These are phyloP conservation scores for Cataglyphis rosenhaueri DNA, from an alignment of 2,888 invertebrate genomes.

Conservation along the genomic window DNA sequence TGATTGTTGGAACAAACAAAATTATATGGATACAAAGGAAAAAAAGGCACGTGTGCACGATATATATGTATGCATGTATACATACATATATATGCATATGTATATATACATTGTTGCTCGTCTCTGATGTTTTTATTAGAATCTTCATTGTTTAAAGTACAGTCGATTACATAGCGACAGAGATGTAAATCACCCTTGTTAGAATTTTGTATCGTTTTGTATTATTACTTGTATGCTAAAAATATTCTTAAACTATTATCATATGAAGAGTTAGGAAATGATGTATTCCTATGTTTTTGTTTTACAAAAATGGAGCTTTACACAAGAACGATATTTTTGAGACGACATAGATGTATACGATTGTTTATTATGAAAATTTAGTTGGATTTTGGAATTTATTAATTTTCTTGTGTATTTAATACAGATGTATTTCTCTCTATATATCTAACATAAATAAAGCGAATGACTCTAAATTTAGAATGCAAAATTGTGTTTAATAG, in stretches of 20 bases:
- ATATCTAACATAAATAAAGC: background rate
- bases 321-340: constrained; percentile 25
- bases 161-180: constrained; percentile 62
- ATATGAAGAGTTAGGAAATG: constrained; percentile 69
- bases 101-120: constrained; percentile 71
- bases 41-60: constrained; percentile 73
- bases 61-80: constrained; percentile 14
- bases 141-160: constrained; percentile 67
- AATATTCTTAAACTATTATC: constrained; percentile 72
- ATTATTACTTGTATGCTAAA: constrained; percentile 78
- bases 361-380: constrained; percentile 3
- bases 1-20: constrained; percentile 76
- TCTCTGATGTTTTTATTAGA: constrained; percentile 72
- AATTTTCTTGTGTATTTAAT: background rate
- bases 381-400: background rate
- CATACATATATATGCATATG: constrained; percentile 50
- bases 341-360: background rate
- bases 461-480: background rate
- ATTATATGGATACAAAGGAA: constrained; percentile 68
- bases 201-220: constrained; percentile 74
- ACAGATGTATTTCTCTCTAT: background rate
- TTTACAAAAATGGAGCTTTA: constrained; percentile 16
- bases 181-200: constrained; percentile 62
- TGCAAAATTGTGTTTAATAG: constrained; percentile 3
- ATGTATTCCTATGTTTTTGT: constrained; percentile 74